These are phyloP conservation scores for Lophotriccus pileatus DNA, from an alignment of 2,797 vertebrate species.

Conservation along the genomic window DNA sequence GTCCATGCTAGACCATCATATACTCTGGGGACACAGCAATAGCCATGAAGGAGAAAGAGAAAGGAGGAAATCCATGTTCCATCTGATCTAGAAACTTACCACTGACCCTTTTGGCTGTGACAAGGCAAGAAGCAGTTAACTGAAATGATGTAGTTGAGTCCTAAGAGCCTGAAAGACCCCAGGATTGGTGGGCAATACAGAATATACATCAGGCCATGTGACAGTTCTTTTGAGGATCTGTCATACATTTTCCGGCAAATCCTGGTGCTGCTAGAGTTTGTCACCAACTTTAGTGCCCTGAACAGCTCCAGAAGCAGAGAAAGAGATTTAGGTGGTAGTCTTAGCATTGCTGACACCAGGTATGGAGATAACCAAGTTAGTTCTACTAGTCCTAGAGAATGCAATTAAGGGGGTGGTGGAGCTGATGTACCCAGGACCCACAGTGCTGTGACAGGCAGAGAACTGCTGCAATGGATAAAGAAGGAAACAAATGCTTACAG, in stretches of 20 bases:
- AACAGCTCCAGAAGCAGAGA: not conserved
- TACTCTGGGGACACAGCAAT: not conserved
- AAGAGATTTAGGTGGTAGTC: not conserved
- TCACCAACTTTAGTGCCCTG: not conserved
- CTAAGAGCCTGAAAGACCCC: not conserved
- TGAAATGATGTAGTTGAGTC: not conserved
- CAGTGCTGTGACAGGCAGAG: not conserved
- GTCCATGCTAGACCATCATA: not conserved
- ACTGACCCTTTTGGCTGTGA: not conserved
- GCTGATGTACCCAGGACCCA: not conserved
- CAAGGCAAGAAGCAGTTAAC: not conserved
- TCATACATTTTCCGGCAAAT: not conserved
- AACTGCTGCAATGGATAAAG: not conserved
- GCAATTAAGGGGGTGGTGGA: rapidly evolving
- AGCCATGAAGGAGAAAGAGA: not conserved
- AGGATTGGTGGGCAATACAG: not conserved
- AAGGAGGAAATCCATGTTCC: not conserved
- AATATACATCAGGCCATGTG: not conserved
- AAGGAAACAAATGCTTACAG: constrained; percentile 12
- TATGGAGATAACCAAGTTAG: not conserved
- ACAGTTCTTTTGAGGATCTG: not conserved
- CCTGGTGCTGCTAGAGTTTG: not conserved
- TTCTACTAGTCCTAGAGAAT: not conserved
- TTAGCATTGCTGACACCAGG: not conserved
- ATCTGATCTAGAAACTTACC: not conserved